Conservation (phyloP, 2,113 vertebrate genomes). For the Zosterops japonicus region DNA sequence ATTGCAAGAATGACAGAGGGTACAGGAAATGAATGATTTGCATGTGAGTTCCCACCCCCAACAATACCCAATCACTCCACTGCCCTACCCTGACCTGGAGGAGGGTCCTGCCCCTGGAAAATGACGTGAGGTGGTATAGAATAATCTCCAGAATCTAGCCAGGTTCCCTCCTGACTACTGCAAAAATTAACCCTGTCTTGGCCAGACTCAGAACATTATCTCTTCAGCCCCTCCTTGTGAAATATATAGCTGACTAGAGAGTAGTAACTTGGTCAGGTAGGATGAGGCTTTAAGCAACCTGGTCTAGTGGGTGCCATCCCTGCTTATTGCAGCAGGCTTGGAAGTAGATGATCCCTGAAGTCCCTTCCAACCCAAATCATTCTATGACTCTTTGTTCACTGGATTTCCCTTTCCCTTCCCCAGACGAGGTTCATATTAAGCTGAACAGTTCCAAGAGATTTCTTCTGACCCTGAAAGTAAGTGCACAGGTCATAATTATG, state of each 20-base stretch:
- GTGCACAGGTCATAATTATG: background rate
- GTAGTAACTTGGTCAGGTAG: background rate
- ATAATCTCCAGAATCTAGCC: background rate
- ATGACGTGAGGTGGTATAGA: rapidly evolving
- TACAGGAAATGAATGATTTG: rapidly evolving
- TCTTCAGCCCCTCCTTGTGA: background rate
- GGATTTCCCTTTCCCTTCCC: background rate
- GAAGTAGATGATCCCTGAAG: background rate
- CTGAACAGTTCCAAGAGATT: background rate
- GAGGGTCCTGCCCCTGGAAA: background rate
- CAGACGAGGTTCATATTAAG: background rate
- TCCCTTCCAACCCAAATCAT: background rate
- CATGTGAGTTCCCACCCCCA: background rate
- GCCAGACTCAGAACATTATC: background rate
- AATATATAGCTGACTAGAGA: background rate
- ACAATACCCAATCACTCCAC: background rate
- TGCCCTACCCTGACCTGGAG: background rate
- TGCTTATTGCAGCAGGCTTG: rapidly evolving
- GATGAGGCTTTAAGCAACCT: background rate
- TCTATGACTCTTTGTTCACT: background rate
- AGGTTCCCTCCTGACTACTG: background rate
- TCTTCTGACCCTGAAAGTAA: background rate
- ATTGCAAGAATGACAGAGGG: background rate
- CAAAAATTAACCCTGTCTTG: background rate
- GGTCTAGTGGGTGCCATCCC: background rate